Evolutionary conservation across 2,888 invertebrate species (phyloP).

Genomic region (Ochropleura leucogaster): DNA sequence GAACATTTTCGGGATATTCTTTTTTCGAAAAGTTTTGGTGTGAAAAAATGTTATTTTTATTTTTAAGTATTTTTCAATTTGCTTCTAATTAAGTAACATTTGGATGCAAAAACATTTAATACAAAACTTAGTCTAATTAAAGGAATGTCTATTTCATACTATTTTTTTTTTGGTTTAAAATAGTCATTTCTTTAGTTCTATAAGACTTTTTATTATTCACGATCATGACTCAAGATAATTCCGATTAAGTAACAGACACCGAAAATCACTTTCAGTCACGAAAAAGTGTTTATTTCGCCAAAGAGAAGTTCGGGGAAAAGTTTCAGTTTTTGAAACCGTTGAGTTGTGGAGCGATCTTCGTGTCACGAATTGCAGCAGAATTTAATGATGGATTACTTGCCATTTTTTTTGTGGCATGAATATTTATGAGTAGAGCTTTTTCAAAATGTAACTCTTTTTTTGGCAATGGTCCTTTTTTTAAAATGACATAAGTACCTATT

Average conservation of each 20-base stretch:
- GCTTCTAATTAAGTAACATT: no score
- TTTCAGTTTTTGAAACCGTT: conserved; percentile 7
- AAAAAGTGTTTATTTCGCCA: neutral
- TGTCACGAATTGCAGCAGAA: conserved; percentile 17
- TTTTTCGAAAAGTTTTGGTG: neutral
- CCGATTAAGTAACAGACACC: neutral
- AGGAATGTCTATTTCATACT: no score
- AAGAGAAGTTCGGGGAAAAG: conserved; percentile 16
- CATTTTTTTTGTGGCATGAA: neutral
- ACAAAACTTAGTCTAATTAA: neutral
- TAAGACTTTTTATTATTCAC: conserved; percentile 18
- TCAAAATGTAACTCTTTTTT: neutral
- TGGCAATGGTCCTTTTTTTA: neutral
- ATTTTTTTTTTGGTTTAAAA: no score
- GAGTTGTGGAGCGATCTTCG: conserved; percentile 1
- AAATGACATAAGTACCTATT: no score
- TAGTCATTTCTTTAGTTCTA: no score
- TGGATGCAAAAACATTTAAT: neutral
- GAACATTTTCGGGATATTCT: neutral
- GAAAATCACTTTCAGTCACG: conserved; percentile 48
- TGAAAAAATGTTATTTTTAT: neutral
- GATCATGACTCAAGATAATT: conserved; percentile 8
- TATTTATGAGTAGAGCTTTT: neutral
- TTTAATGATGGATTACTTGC: neutral
- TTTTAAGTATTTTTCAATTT: neutral